These are phyloP conservation scores for Callitettix versicolor DNA, from an alignment of 1,140 invertebrate genomes.

Conservation along the genomic window DNA sequence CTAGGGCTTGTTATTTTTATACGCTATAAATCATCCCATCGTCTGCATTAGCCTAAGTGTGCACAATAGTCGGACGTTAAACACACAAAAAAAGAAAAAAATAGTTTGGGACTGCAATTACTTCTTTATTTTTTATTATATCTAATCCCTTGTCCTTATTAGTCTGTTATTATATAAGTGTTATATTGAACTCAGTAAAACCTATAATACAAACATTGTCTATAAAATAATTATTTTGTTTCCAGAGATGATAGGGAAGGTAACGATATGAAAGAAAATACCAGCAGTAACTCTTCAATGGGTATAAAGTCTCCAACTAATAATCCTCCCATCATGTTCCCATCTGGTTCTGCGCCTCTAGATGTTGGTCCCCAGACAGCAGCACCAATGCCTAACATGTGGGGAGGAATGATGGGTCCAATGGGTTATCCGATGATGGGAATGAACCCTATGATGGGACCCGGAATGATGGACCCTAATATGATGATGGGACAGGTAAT, in stretches of 20 bases:
- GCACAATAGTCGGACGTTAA: too few relatives aligned
- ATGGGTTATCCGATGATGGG: constrained; percentile 48
- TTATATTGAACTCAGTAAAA: too few relatives aligned
- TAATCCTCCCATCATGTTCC: too few relatives aligned
- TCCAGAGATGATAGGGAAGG: constrained; percentile 7
- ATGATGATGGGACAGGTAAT: constrained; percentile 44
- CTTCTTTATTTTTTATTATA: too few relatives aligned
- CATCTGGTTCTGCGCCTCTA: constrained; percentile 17
- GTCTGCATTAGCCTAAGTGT: too few relatives aligned
- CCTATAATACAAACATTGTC: too few relatives aligned
- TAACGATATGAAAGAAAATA: not conserved
- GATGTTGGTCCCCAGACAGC: constrained; percentile 20
- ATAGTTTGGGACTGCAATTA: too few relatives aligned
- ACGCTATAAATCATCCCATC: too few relatives aligned
- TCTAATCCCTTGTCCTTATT: too few relatives aligned
- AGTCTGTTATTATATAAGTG: too few relatives aligned
- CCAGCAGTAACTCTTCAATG: not conserved
- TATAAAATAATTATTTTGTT: not conserved
- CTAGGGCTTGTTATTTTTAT: too few relatives aligned
- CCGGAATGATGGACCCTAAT: constrained; percentile 36
- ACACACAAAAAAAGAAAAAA: too few relatives aligned
- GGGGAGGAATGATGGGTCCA: constrained; percentile 18
- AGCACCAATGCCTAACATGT: constrained; percentile 23
- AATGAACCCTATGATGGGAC: constrained; percentile 40
- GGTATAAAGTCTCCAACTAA: not conserved